Base-by-base conservation (phyloP, 2,113 vertebrate species). In the Tenebrosternarchus preto region DNA sequence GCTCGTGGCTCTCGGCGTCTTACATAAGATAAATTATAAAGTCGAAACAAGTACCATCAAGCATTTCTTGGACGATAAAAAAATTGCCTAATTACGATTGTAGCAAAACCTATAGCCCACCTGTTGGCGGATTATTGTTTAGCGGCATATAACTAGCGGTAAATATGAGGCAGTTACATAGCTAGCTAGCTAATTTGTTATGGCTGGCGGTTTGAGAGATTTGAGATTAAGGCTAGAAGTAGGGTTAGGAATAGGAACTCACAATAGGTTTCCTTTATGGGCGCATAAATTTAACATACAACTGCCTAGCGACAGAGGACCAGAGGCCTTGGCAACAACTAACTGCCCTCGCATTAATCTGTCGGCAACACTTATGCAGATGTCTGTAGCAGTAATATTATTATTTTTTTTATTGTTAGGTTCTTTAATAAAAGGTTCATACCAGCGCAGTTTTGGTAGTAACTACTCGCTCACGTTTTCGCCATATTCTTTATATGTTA, bases 121-220 rank as follows among this genome's bases (percentile, higher is more conserved):
- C 27, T 64, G 16, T 63, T 27, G 22, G 22, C 60, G 11, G 25
- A 22, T 55, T 36, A 20, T n/a, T 56, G 22, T 22, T 39, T 16
- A 24, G 43, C 55, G 16, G 25, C 56, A 53, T 69, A 53, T 25
- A 22, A 67, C 16, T 3, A 5, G 15, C 77, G 77, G 61, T 55
- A 73, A 77, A 82, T 77, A 19, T 31, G 5, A 50, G 22, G 36
- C 60, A 67, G 33, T 82, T 82, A 72, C 59, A 77, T 73, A 46
- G 39, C 39, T 46, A 36, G 36, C 36, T 36, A 9, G 15, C 8
- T 12, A 77, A 82, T 46, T 19, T 71, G 68, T 56, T 77, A 43
- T 67, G 67, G 7, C 57, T 43, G 8, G 43, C 61, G 36, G 22
- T 12, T 39, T 33, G 74, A 82, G 67, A 64, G 50, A 71, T 77